Conservation (phyloP, 1,140 invertebrate genomes). For the Epicauta chinensis region DNA sequence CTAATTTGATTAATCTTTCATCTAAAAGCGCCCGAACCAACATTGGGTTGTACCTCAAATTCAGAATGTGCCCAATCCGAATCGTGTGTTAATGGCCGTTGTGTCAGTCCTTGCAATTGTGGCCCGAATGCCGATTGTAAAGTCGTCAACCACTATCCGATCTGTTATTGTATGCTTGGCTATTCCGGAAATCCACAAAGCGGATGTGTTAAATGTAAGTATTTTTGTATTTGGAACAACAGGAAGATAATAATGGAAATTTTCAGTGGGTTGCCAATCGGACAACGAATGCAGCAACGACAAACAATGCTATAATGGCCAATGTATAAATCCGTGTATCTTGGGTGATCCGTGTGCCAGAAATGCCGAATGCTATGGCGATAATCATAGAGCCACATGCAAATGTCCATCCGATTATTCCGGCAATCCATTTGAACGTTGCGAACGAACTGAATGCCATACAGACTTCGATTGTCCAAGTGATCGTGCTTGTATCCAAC, state of each 20-base stretch:
- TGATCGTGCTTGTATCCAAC: conserved; percentile 61
- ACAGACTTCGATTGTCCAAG: conserved; percentile 67
- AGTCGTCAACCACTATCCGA: conserved; percentile 73
- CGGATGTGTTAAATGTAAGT: conserved; percentile 66
- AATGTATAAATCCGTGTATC: conserved; percentile 73
- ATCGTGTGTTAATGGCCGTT: conserved; percentile 71
- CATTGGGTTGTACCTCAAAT: conserved; percentile 68
- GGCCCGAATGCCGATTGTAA: conserved; percentile 73
- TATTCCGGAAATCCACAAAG: conserved; percentile 78
- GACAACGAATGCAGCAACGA: conserved; percentile 71
- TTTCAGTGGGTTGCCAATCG: conserved; percentile 54
- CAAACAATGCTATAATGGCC: conserved; percentile 74
- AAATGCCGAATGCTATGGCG: conserved; percentile 75
- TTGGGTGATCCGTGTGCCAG: conserved; percentile 70
- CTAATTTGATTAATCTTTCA: neutral
- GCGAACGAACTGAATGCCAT: conserved; percentile 74
- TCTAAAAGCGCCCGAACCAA: conserved; percentile 50
- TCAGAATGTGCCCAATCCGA: conserved; percentile 71
- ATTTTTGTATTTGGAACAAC: no score
- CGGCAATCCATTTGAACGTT: conserved; percentile 72
- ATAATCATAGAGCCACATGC: conserved; percentile 68
- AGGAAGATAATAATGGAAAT: no score
- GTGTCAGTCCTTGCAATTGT: conserved; percentile 78
- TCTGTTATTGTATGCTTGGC: conserved; percentile 69
- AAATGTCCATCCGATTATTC: conserved; percentile 61